These are phyloP conservation scores for Phrixothrix hirtus DNA, from an alignment of 2,888 invertebrate species.

Conservation along the genomic window DNA sequence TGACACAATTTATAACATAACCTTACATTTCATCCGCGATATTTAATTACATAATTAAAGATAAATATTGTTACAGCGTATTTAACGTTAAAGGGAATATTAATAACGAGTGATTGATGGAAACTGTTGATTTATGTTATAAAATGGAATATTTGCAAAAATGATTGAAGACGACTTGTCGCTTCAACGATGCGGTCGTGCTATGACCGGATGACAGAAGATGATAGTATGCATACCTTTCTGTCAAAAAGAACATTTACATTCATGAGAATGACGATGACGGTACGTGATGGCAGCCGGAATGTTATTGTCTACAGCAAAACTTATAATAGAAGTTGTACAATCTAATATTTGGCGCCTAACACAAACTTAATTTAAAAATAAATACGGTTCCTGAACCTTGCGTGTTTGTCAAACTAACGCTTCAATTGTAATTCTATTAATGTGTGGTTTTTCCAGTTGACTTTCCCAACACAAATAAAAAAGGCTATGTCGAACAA, in stretches of 20 bases:
- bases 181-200: conserved; percentile 8
- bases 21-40: conserved; percentile 24
- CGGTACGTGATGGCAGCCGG: conserved; percentile 18
- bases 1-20: conserved; percentile 29
- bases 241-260: conserved; percentile 23
- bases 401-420: conserved; percentile 5
- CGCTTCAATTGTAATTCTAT: background rate
- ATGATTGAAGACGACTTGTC: conserved; percentile 17
- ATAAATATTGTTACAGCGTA: conserved; percentile 30
- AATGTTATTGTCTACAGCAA: conserved; percentile 13
- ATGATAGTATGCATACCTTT: conserved; percentile 20
- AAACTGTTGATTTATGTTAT: conserved; percentile 7
- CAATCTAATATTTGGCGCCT: conserved; percentile 16
- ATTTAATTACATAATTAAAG: conserved; percentile 35
- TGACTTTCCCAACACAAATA: background rate
- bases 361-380: conserved; percentile 7
- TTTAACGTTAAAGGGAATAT: conserved; percentile 25
- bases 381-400: conserved; percentile 10
- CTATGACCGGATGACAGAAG: conserved; percentile 16
- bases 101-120: conserved; percentile 23
- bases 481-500: too few species aligned
- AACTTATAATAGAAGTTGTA: conserved; percentile 16
- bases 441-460: conserved; percentile 1
- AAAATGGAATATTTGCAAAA: conserved; percentile 11
- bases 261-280: conserved; percentile 18